phyloP scores from a whole-genome alignment of 2,113 vertebrate species.

The Chascanopsetta lugubris region DNA sequence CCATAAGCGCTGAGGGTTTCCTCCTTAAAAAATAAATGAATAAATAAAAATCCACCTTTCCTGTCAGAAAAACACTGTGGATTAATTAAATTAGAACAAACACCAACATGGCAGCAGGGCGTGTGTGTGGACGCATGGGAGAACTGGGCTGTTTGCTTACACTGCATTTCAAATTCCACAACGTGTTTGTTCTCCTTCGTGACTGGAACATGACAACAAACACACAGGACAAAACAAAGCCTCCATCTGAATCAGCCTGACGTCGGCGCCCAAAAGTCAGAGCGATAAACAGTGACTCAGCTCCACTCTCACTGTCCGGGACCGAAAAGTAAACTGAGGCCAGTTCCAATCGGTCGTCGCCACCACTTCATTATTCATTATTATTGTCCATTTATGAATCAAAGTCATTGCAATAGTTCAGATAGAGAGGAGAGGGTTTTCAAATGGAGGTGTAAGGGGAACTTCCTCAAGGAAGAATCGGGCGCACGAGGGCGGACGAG shows the following conservation, averaged over 20 bases:
- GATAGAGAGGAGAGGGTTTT: constrained; percentile 7
- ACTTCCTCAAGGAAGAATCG: constrained; percentile 24
- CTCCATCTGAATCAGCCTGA: not conserved
- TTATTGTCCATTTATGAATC: constrained; percentile 3
- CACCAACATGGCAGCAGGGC: not conserved
- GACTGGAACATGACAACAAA: not conserved
- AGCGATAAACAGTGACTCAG: constrained; percentile 14
- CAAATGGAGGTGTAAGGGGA: constrained; percentile 27
- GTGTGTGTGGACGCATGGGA: not conserved
- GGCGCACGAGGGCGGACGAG: constrained; percentile 44
- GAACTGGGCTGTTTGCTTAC: not conserved
- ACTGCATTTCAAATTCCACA: not conserved
- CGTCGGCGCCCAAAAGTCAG: not conserved
- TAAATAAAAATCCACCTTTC: too few relatives aligned
- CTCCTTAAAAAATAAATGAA: too few relatives aligned
- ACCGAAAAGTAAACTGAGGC: not conserved
- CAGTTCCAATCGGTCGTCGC: not conserved
- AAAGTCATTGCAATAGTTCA: not conserved
- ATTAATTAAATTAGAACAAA: not conserved
- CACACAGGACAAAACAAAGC: not conserved
- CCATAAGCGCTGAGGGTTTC: too few relatives aligned
- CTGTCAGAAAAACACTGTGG: too few relatives aligned
- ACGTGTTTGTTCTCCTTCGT: not conserved
- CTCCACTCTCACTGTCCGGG: not conserved
- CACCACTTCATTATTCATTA: constrained; percentile 5